Percentiles rank a stretch among this genome's conserved stretches.
Evolutionary conservation across 2,888 invertebrate genomes (phyloP).

Genomic region (Lissocephala sabroskyi): DNA sequence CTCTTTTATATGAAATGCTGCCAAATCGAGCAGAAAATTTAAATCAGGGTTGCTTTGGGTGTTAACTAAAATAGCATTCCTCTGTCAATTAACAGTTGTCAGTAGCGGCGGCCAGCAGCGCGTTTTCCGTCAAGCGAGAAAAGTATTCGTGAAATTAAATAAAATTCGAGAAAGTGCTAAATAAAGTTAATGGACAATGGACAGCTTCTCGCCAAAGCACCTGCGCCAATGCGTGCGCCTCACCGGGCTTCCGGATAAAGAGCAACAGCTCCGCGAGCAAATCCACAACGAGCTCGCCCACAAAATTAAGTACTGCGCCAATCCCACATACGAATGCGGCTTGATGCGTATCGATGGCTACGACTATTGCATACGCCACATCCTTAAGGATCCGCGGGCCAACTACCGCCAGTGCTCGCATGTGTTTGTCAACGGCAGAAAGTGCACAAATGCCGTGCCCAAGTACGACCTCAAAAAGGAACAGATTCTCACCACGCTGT

Average conservation of each 20-base stretch:
- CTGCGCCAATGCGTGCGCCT: conserved; percentile 46
- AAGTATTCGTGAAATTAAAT: background rate
- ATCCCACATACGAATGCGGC: conserved; percentile 79
- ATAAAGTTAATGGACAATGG: conserved; percentile 25
- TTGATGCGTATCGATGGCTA: conserved; percentile 81
- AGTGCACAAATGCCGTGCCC: conserved; percentile 85
- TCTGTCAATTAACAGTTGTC: no score
- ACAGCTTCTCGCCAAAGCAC: conserved; percentile 51
- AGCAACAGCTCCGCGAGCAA: conserved; percentile 72
- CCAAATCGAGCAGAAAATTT: no score
- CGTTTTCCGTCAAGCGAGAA: background rate
- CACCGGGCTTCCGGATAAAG: conserved; percentile 59
- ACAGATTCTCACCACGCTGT: conserved; percentile 76
- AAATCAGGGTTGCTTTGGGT: no score
- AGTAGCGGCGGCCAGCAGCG: no score
- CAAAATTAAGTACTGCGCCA: conserved; percentile 77
- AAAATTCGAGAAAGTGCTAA: background rate
- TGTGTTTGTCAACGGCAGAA: conserved; percentile 78
- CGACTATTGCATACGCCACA: conserved; percentile 86
- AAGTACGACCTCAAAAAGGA: conserved; percentile 82
- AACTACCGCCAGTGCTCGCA: conserved; percentile 88
- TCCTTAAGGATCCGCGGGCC: conserved; percentile 86
- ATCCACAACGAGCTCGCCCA: conserved; percentile 77
- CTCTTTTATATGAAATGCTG: no score
- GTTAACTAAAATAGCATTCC: no score